Evolutionary conservation across 2,797 vertebrate genomes (phyloP).

Genomic region (Triplophysa yarkandensis): DNA sequence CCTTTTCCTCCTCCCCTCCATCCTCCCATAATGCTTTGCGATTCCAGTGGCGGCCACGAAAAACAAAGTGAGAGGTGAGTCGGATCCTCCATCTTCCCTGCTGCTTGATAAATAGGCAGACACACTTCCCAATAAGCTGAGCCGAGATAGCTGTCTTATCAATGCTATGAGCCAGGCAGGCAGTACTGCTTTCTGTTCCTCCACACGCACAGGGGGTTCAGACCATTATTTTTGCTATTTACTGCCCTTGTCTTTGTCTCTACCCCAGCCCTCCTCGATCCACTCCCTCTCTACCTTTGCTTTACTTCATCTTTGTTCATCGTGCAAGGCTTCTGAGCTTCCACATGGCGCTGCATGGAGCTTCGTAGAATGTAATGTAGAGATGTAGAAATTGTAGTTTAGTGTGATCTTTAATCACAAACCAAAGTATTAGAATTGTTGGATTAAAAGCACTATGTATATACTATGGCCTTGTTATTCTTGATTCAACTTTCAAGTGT

Average conservation of each 20-base stretch:
- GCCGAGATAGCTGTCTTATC: constrained; percentile 57
- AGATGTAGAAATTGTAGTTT: neutral
- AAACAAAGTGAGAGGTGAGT: constrained; percentile 97
- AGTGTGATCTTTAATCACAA: neutral
- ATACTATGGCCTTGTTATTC: too few species aligned
- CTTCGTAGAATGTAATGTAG: constrained; percentile 32
- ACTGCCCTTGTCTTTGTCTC: constrained; percentile 25
- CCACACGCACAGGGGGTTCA: constrained; percentile 6
- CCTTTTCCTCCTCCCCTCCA: constrained; percentile 65
- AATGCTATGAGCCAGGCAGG: constrained; percentile 55
- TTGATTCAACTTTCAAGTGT: too few species aligned
- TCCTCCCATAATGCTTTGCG: constrained; percentile 66
- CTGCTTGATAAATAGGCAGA: constrained; percentile 59
- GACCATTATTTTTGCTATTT: constrained; percentile 26
- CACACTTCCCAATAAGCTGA: constrained; percentile 59
- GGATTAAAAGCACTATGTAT: too few species aligned
- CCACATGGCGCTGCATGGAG: neutral
- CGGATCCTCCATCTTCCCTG: constrained; percentile 65
- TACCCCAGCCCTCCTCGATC: constrained; percentile 15
- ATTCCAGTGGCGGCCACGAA: constrained; percentile 93
- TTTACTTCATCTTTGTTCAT: constrained; percentile 32
- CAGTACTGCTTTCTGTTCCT: constrained; percentile 27
- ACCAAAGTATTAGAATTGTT: neutral
- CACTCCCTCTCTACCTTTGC: constrained; percentile 16
- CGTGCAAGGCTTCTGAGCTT: constrained; percentile 10